These are phyloP conservation scores for Ptychadena robeensis DNA, from an alignment of 2,797 vertebrate genomes.

Conservation along the genomic window DNA sequence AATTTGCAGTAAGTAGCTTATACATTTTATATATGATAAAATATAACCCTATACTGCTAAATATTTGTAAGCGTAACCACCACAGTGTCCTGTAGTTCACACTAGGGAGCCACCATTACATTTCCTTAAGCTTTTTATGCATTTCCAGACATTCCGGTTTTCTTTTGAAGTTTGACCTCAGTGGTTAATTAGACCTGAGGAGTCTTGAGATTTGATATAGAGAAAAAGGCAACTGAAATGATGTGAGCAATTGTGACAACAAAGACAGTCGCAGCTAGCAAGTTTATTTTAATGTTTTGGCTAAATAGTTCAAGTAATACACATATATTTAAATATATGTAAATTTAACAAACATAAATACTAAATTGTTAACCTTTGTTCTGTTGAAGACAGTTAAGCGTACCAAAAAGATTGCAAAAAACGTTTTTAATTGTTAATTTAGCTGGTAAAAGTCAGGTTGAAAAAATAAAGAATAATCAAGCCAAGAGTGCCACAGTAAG, in stretches of 20 bases:
- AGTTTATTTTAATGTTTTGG: background rate
- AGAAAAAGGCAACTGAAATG: background rate
- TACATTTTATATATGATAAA: background rate
- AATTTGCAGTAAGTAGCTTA: background rate
- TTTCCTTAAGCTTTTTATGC: background rate
- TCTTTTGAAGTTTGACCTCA: conserved; percentile 51
- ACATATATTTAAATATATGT: no score
- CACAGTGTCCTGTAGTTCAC: background rate
- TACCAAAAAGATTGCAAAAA: no score
- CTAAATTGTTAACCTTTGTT: no score
- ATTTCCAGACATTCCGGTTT: conserved; percentile 16
- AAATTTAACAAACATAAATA: no score
- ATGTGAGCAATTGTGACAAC: background rate
- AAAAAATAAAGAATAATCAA: no score
- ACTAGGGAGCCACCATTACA: background rate
- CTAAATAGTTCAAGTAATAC: no score
- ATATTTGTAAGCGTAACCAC: background rate
- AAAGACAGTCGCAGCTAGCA: background rate
- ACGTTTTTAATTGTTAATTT: no score
- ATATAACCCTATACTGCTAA: background rate
- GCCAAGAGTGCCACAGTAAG: no score
- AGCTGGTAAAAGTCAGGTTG: no score
- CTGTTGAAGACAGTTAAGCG: no score
- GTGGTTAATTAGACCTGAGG: conserved; percentile 35
- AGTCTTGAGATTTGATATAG: background rate